A percentile compares a stretch with the other conserved stretches of the same genome.
phyloP scores from a whole-genome alignment of 2,113 vertebrate genomes.

The Amphilophus citrinellus region DNA sequence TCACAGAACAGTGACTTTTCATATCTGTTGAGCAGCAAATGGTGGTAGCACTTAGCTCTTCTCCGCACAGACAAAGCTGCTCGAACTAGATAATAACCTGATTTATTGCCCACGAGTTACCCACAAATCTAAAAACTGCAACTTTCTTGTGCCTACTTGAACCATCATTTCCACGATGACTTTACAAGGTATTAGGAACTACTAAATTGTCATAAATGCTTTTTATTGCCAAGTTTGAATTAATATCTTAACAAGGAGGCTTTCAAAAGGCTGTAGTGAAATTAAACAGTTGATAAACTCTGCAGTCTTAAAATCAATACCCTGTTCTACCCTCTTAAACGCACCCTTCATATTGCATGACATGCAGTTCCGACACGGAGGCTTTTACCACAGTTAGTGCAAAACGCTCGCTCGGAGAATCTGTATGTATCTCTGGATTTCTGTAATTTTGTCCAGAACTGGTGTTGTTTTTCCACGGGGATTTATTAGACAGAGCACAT shows the following conservation, averaged over 20 bases:
- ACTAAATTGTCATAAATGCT: slow-evolving; percentile 32
- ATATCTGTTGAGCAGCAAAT: background rate
- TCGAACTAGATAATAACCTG: background rate
- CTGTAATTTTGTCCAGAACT: slow-evolving; percentile 2
- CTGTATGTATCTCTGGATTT: background rate
- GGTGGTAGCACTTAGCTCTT: background rate
- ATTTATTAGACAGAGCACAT: slow-evolving; percentile 15
- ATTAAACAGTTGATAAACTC: slow-evolving; percentile 69
- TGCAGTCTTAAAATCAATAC: slow-evolving; percentile 57
- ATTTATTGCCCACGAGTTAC: background rate
- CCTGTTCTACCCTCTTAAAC: slow-evolving; percentile 24
- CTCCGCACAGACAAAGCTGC: background rate
- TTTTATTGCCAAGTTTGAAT: slow-evolving; percentile 55
- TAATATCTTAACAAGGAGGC: slow-evolving; percentile 50
- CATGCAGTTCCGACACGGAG: background rate
- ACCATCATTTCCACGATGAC: background rate
- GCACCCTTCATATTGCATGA: slow-evolving; percentile 17
- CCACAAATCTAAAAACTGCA: background rate
- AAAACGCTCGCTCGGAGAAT: background rate
- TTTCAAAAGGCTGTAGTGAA: slow-evolving; percentile 41
- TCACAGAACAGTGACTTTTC: background rate
- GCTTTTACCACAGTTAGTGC: slow-evolving; percentile 1
- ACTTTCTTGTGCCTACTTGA: background rate
- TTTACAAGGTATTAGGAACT: background rate
- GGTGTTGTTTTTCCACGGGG: background rate